Conservation (phyloP, 2,888 invertebrate genomes). For the Nowickia ferox region DNA sequence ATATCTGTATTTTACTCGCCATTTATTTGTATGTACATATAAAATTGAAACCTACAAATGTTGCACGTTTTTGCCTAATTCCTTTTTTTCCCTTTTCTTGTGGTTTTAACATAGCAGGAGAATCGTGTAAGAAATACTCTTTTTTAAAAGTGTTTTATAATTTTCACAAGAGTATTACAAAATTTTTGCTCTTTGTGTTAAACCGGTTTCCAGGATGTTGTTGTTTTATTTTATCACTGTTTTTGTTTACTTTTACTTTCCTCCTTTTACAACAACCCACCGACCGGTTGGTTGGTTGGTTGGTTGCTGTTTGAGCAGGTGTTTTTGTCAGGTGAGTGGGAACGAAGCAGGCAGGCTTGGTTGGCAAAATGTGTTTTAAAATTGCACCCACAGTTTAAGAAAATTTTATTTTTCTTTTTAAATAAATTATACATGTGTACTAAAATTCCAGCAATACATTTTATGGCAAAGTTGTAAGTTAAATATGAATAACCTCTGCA, state of each 20-base stretch:
- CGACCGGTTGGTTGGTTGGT: slow-evolving; percentile 2
- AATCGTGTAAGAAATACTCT: not conserved
- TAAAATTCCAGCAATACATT: too few relatives aligned
- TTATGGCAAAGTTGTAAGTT: too few relatives aligned
- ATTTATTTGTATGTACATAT: too few relatives aligned
- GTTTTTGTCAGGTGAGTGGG: slow-evolving; percentile 21
- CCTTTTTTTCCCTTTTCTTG: not conserved
- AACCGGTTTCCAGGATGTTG: slow-evolving; percentile 65
- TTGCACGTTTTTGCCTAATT: not conserved
- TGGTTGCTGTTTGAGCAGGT: slow-evolving; percentile 50
- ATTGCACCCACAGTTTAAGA: not conserved
- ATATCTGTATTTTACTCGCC: too few relatives aligned
- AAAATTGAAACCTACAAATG: slow-evolving; percentile 11
- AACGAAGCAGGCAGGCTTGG: not conserved
- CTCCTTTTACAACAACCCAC: slow-evolving; percentile 13
- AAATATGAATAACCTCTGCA: too few relatives aligned
- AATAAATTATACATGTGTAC: too few relatives aligned
- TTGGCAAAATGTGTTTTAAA: not conserved
- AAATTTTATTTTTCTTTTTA: too few relatives aligned
- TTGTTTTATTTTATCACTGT: not conserved
- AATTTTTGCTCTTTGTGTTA: slow-evolving; percentile 7
- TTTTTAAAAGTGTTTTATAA: not conserved
- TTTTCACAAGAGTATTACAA: slow-evolving; percentile 2
- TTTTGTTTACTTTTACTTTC: slow-evolving; percentile 62
- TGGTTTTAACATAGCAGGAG: slow-evolving; percentile 30